phyloP scores from a whole-genome alignment of 2,113 vertebrate genomes.

The Chitala chitala region DNA sequence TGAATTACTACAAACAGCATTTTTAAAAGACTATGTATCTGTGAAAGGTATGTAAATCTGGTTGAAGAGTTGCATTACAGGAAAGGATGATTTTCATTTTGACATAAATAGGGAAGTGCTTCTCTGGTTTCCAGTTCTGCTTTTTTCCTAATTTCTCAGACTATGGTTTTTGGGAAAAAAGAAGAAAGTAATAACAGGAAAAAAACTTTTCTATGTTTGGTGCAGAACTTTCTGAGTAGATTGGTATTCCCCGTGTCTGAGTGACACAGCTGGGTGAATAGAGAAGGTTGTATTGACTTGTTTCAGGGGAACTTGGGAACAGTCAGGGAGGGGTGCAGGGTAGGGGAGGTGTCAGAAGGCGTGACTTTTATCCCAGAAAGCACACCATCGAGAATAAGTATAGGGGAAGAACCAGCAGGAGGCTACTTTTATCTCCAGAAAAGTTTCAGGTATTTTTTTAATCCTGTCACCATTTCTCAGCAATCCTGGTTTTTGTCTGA shows the following conservation, averaged over 20 bases:
- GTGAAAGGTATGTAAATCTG: too few relatives aligned
- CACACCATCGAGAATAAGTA: not conserved
- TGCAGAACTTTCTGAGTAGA: not conserved
- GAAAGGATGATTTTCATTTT: not conserved
- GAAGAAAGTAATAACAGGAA: slow-evolving; percentile 19
- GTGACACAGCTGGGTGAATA: not conserved
- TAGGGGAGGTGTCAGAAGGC: not conserved
- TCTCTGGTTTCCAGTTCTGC: not conserved
- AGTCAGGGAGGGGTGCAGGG: not conserved
- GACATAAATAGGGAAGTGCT: not conserved
- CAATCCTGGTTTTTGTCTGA: not conserved
- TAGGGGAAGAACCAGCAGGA: not conserved
- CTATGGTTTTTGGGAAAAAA: not conserved
- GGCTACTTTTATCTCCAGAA: not conserved
- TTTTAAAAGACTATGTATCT: too few relatives aligned
- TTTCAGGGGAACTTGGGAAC: not conserved
- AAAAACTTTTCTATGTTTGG: not conserved
- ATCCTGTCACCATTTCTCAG: not conserved
- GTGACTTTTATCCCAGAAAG: not conserved
- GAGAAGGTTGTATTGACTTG: not conserved
- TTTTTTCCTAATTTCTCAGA: not conserved
- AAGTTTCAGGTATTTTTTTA: not conserved
- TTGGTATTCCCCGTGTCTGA: slow-evolving; percentile 15
- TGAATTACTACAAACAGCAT: too few relatives aligned
- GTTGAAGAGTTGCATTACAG: too few relatives aligned